Percentiles rank a stretch among this genome's conserved stretches.
These are phyloP conservation scores for Hydriomena furcata DNA, from an alignment of 2,888 invertebrate genomes.

Conservation along the genomic window DNA sequence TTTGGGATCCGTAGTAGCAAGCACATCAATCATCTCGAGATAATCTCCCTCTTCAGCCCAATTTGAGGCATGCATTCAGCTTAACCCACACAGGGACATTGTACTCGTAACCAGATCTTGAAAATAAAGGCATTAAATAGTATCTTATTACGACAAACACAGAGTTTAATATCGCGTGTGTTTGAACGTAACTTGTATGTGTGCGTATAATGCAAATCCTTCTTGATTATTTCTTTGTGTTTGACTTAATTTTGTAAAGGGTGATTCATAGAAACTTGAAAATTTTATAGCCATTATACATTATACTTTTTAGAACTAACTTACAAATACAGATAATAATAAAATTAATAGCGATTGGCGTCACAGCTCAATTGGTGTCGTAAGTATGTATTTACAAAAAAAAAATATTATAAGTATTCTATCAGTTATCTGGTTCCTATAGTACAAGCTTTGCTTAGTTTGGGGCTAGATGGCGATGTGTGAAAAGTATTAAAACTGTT, in stretches of 20 bases:
- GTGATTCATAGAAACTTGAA: slow-evolving; percentile 18
- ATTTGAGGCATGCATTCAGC: slow-evolving; percentile 76
- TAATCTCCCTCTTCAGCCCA: slow-evolving; percentile 85
- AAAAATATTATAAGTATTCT: no score
- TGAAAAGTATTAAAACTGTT: no score
- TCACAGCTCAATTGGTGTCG: no score
- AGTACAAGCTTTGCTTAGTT: no score
- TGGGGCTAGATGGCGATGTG: no score
- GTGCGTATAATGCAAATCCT: slow-evolving; percentile 68
- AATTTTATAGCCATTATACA: no score
- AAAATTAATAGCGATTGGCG: no score
- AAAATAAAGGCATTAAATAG: slow-evolving; percentile 17
- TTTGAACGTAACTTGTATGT: slow-evolving; percentile 36
- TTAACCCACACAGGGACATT: slow-evolving; percentile 66
- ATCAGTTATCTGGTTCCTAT: no score
- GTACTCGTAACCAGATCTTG: slow-evolving; percentile 1
- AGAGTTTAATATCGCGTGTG: slow-evolving; percentile 34
- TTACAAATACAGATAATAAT: no score
- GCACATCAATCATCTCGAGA: slow-evolving; percentile 85
- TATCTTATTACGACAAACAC: slow-evolving; percentile 21
- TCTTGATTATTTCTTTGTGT: slow-evolving; percentile 65
- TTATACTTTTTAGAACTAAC: neutral
- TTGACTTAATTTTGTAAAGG: slow-evolving; percentile 56
- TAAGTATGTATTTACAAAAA: no score
- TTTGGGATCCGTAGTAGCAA: slow-evolving; percentile 28